Percentiles rank a stretch among this genome's conserved stretches.
phyloP scores from a whole-genome alignment of 2,888 invertebrate species.

The Xanthia icteritia region DNA sequence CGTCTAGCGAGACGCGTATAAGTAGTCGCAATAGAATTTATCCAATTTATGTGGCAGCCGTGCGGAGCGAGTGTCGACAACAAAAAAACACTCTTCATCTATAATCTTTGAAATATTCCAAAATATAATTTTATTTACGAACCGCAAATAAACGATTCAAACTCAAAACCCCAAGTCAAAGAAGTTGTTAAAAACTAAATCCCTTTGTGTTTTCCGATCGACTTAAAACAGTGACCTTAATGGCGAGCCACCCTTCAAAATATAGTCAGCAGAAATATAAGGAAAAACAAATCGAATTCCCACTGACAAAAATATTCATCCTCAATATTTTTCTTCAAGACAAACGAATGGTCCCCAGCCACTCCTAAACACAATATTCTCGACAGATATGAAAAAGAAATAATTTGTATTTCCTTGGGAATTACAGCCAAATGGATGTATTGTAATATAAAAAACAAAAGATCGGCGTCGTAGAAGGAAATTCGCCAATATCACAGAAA shows the following conservation, averaged over 20 bases:
- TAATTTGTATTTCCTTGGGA: conserved; percentile 67
- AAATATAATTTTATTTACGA: not conserved
- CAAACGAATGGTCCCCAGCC: conserved; percentile 56
- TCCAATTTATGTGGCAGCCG: conserved; percentile 41
- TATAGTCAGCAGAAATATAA: conserved; percentile 45
- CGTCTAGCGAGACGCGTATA: conserved; percentile 42
- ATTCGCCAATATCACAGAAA: conserved; percentile 63
- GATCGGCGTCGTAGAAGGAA: conserved; percentile 56
- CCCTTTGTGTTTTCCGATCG: conserved; percentile 34
- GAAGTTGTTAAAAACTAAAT: conserved; percentile 45
- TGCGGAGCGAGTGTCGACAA: conserved; percentile 10
- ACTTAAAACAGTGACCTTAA: conserved; percentile 25
- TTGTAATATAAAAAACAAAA: conserved; percentile 66
- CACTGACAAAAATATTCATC: conserved; percentile 52
- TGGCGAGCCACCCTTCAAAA: conserved; percentile 31
- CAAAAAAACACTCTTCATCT: not conserved
- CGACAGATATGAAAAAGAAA: conserved; percentile 61
- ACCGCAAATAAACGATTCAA: conserved; percentile 9
- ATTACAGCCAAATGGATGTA: conserved; percentile 67
- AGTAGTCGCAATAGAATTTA: conserved; percentile 59
- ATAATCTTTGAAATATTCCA: not conserved
- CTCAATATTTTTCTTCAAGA: conserved; percentile 50
- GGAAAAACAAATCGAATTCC: conserved; percentile 54
- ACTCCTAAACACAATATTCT: conserved; percentile 61
- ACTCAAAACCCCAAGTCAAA: conserved; percentile 41